Conservation (phyloP, 2,888 invertebrate species). For the Stegophylla sp. region DNA sequence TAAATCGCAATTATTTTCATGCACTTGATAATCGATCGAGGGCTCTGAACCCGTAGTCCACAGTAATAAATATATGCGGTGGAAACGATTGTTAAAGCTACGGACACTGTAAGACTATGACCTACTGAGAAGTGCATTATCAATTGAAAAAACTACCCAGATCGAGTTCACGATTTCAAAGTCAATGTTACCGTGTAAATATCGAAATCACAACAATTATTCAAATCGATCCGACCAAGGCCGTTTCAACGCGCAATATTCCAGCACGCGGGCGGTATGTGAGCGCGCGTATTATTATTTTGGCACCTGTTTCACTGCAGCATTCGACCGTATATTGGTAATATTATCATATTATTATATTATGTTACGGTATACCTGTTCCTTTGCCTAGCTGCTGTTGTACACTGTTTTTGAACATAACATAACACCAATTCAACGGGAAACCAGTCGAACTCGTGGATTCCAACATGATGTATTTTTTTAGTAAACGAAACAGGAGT, state of each 20-base stretch:
- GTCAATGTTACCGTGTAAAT: constrained; percentile 24
- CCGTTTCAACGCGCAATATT: background rate
- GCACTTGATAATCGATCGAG: constrained; percentile 26
- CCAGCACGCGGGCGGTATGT: background rate
- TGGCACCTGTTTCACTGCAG: background rate
- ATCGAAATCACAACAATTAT: constrained; percentile 24
- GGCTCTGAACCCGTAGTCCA: background rate
- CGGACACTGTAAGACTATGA: background rate
- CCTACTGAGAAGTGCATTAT: constrained; percentile 1
- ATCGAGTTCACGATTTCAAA: constrained; percentile 27
- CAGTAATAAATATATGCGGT: background rate
- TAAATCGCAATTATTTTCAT: constrained; percentile 42
- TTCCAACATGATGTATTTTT: too few relatives aligned
- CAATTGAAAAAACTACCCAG: background rate
- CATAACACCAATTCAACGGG: too few relatives aligned
- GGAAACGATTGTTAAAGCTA: background rate
- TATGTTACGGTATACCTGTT: too few relatives aligned
- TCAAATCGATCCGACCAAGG: constrained; percentile 23
- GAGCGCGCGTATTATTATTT: background rate
- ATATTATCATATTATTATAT: too few relatives aligned
- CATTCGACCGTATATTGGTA: background rate
- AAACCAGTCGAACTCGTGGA: too few relatives aligned
- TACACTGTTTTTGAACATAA: too few relatives aligned
- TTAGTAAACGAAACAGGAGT: too few relatives aligned
- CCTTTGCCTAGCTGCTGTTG: too few relatives aligned